These are phyloP conservation scores for Brachionus paranguensis DNA, from an alignment of 1,140 invertebrate species.

Conservation along the genomic window DNA sequence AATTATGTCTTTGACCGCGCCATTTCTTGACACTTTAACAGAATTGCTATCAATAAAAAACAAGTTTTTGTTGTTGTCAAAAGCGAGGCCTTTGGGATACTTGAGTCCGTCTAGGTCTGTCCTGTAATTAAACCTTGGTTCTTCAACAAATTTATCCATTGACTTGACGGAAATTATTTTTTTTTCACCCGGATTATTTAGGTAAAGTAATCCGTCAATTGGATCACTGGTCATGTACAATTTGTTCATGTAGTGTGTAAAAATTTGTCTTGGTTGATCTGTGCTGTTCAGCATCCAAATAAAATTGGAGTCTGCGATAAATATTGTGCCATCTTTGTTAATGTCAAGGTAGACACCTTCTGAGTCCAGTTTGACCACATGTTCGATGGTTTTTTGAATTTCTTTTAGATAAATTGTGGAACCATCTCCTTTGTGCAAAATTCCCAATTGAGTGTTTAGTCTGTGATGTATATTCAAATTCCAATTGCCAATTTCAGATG, in stretches of 20 bases:
- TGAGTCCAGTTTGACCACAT: constrained; percentile 81
- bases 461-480: constrained; percentile 92
- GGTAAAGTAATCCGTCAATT: constrained; percentile 82
- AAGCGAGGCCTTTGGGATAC: constrained; percentile 49
- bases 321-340: constrained; percentile 84
- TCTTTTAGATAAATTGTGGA: constrained; percentile 91
- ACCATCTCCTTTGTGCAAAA: constrained; percentile 92
- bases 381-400: constrained; percentile 78
- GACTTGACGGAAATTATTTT: constrained; percentile 78
- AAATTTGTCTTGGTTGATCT: constrained; percentile 54
- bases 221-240: constrained; percentile 90
- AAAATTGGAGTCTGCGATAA: constrained; percentile 90
- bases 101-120: constrained; percentile 60
- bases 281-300: constrained; percentile 81
- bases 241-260: constrained; percentile 61
- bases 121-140: neutral
- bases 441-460: constrained; percentile 84
- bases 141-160: constrained; percentile 56
- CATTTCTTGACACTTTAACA: neutral
- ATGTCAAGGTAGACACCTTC: constrained; percentile 71
- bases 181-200: constrained; percentile 87
- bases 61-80: constrained; percentile 52
- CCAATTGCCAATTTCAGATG: constrained; percentile 92
- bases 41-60: constrained; percentile 51
- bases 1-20: constrained; percentile 46